Conservation (phyloP, 2,888 invertebrate genomes). For the Nephrotoma guestfalica region DNA sequence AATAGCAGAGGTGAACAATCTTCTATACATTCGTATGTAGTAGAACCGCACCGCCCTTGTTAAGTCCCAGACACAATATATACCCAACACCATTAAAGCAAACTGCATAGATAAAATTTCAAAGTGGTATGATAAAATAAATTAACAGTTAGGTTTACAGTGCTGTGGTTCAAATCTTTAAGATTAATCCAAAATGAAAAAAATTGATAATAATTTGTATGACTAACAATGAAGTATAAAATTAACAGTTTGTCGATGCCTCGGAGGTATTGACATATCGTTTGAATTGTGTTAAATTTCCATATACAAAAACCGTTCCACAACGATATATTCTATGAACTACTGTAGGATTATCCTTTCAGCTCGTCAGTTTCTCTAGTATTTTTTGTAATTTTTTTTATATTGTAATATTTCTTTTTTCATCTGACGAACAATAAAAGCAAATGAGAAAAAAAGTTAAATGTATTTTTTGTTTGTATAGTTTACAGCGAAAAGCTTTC, state of each 20-base stretch:
- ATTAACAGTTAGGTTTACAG: neutral
- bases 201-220: neutral
- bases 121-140: too few species aligned
- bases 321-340: neutral
- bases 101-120: too few species aligned
- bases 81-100: too few species aligned
- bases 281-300: neutral
- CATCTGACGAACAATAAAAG: neutral
- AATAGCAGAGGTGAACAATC: too few species aligned
- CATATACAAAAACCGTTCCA: neutral
- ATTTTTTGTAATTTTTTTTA: neutral
- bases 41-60: too few species aligned
- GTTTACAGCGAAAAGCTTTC: neutral
- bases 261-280: neutral
- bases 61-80: too few species aligned
- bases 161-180: neutral
- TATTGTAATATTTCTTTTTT: neutral
- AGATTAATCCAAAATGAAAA: neutral
- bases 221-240: neutral
- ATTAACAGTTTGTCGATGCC: neutral
- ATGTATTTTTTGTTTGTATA: neutral
- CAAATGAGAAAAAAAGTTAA: neutral
- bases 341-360: neutral
- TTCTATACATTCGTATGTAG: too few species aligned
- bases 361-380: neutral